Base-by-base conservation (phyloP, 1,140 invertebrate species). In the Drosophila nigromelanica region DNA sequence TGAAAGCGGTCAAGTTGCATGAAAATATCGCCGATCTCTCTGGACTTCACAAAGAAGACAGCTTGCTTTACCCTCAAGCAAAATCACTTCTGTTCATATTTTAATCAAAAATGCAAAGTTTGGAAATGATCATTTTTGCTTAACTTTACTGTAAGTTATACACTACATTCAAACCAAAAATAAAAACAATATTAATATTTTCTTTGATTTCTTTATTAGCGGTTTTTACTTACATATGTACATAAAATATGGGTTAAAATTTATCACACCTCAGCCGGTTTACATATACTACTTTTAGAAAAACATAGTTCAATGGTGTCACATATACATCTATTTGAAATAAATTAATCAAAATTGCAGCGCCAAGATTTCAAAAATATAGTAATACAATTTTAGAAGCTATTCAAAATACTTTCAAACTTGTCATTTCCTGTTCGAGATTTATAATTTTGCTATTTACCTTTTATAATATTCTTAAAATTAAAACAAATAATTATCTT, bases 401-500 rank as follows among this genome's bases (percentile, higher is more conserved):
- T 59, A 42, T 48, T 40, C 5, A 21, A n/a, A 55, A 30, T 48
- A 12, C 24, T 61, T 66, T 68, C 45, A 68, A 51, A 43, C 35
- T 24, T 51, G 39, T 61, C 55, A 61, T 52, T 61, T 51, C 37
- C 30, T 30, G 30, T 40, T 37, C 37, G 21, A 67, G 52, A 72
- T 72, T 67, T 54, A 24, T 47, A 21, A 51, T 60, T 60, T 14
- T 4, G 54, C 12, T 56, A 27, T n/a, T 47, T 45, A 21, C 12
- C 11, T 62, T 51, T 11, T 39, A 40, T 8, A 39, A 56, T 42
- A 39, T 30, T 10, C 39, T 60, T 70, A 30, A 39, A 33, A 15
- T 21, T 68, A 42, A 45, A 12, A 33, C 8, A 35, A 30, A 54
- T 35, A 75, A 71, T 75, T 75, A 78, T 76, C 94, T 95, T 94